Evolutionary conservation across 2,113 vertebrate species (phyloP), one percentile per base, ranked within the genome.

Genomic region (Delphinapterus leucas): DNA sequence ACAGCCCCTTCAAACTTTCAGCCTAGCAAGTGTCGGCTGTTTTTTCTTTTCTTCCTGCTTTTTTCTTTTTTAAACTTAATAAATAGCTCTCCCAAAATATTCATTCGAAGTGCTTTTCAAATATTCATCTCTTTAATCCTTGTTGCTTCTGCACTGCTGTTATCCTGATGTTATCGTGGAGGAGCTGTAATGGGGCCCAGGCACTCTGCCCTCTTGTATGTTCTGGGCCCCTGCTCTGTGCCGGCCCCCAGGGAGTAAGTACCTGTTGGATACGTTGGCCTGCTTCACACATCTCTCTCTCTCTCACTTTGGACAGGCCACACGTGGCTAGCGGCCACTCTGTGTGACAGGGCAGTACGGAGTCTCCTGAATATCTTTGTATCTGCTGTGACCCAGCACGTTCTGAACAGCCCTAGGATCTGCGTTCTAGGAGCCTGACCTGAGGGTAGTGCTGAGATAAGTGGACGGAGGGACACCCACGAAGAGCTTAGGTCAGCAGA

Each of bases 91-190:
- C 92, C 81, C 12, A 80, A 76, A 58, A 41, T 86, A 47, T 18
- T 33, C 28, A 23, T 86, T 60, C 26, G 63, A 47, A 80, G 44
- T 26, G 9, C 31, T 83, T 95, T 90, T 53, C 49, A 33, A 65
- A 47, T 70, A 8, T 31, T 38, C 25, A 26, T 67, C 25, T 38
- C 14, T 85, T 67, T 77, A 44, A 21, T 49, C 26, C 36, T 44
- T 20, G 14, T 49, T 26, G 7, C 4, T 6, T 61, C 31, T 58
- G 23, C n/a, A 6, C 7, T 70, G 53, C 31, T 70, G 0, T 88
- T 47, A 17, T 61, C 23, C 76, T 0, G 0, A 11, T n/a, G 20
- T 60, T 92, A 11, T 31, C 1, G 0, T 17, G 17, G 33, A 8
- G 21, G 65, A 33, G 11, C 63, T 25, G 65, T 18, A 60, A 3